Evolutionary conservation across 2,888 invertebrate species (phyloP).

Genomic region (Hedychridium roseum): DNA sequence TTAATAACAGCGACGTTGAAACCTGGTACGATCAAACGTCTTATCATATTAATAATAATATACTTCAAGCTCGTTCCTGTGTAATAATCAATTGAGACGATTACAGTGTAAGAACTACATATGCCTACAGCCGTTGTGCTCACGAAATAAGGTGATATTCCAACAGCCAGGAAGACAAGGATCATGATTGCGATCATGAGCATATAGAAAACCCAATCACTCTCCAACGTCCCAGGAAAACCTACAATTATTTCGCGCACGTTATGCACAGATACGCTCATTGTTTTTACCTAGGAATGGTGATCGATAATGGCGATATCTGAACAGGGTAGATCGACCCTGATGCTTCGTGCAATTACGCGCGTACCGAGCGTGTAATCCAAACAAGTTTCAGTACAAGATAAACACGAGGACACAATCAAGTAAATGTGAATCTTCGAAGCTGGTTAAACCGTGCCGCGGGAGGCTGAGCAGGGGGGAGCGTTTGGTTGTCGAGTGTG

Average conservation of each 20-base stretch:
- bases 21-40: slow-evolving; percentile 69
- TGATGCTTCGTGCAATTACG: slow-evolving; percentile 22
- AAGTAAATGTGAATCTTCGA: slow-evolving; percentile 60
- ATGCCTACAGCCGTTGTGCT: slow-evolving; percentile 73
- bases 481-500: no score
- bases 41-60: slow-evolving; percentile 73
- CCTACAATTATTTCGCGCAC: no score
- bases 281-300: no score
- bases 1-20: slow-evolving; percentile 70
- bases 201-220: slow-evolving; percentile 72
- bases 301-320: no score
- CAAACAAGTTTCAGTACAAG: slow-evolving; percentile 52
- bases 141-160: slow-evolving; percentile 64
- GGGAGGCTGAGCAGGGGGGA: slow-evolving; percentile 34
- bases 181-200: slow-evolving; percentile 68
- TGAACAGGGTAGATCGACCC: slow-evolving; percentile 18
- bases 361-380: slow-evolving; percentile 44
- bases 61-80: slow-evolving; percentile 73
- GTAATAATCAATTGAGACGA: slow-evolving; percentile 73
- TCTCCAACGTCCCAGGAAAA: no score
- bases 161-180: slow-evolving; percentile 65
- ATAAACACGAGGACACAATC: slow-evolving; percentile 60
- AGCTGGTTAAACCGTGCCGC: slow-evolving; percentile 51
- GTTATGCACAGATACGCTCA: no score
- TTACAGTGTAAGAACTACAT: slow-evolving; percentile 71